Base-by-base conservation (phyloP, 2,797 vertebrate species). In the Carcharodon carcharias region DNA sequence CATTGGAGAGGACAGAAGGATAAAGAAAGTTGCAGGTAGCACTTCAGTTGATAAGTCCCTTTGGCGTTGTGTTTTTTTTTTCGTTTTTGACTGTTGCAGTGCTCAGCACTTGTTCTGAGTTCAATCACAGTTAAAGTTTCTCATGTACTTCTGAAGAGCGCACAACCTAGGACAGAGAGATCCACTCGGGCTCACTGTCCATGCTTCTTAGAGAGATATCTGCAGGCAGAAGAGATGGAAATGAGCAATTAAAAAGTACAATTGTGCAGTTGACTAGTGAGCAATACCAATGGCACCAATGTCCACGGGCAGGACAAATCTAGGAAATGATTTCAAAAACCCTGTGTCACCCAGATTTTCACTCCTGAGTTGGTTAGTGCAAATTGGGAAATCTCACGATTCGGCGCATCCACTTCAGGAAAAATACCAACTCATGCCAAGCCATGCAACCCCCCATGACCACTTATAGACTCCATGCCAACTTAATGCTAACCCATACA, bases 181-280 rank as follows among this genome's bases (percentile, higher is more conserved):
- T 77, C 94, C 69, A 77, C 69, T n/a, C 5, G 28, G 14, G 12
- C 18, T 96, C 98, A 99, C 97, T 99, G 99, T 97, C 98, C 98
- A 98, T 99, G 99, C 97, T 98, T 99, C 98, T 99, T 99, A 96
- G 99, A 99, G 96, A 99, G 98, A 97, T 99, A 99, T 98, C 99
- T 99, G 97, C 65, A 73, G 11, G 97, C 63, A 65, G 12, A 96
- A 67, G 61, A 67, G 21, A n/a, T 18, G 2, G 63, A 45, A 50
- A 96, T 95, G 1, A 31, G 16, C 69, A 77, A 56, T 95, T 35
- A 77, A 56, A 95, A 58, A 45, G 80, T 50, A 4, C 21, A 85
- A 45, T 85, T 7, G 80, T 45, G 40, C 80, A 21, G 80, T 85
- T 85, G 40, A 21, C n/a, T 21, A 45, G 80, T 45, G 40, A 82